Conservation (phyloP, 2,113 vertebrate genomes). For the Numenius arquata region DNA sequence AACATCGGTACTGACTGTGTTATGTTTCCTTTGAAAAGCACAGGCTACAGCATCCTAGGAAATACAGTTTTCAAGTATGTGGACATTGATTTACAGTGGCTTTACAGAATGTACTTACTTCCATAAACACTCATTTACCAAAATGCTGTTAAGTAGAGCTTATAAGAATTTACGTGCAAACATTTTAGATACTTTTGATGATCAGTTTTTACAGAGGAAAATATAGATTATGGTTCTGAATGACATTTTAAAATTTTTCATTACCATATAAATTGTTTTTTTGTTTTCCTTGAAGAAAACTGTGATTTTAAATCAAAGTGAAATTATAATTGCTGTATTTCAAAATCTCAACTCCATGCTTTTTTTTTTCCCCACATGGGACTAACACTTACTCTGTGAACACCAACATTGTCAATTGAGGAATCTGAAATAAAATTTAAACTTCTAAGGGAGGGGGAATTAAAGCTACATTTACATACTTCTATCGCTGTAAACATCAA, state of each 20-base stretch:
- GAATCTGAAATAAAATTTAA: background rate
- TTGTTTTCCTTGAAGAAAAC: background rate
- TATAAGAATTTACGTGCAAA: conserved; percentile 21
- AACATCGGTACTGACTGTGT: background rate
- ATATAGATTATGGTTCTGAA: background rate
- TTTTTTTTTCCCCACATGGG: background rate
- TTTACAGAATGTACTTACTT: background rate
- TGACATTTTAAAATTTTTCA: background rate
- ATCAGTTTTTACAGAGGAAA: background rate
- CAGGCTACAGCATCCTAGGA: background rate
- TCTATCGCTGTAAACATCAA: background rate
- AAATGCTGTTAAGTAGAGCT: background rate
- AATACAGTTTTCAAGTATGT: background rate
- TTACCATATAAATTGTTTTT: background rate
- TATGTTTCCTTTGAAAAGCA: background rate
- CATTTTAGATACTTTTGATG: background rate
- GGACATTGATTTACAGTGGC: background rate
- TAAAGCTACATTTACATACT: background rate
- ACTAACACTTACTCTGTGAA: background rate
- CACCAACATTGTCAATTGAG: background rate
- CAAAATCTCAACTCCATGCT: background rate
- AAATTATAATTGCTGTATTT: conserved; percentile 1
- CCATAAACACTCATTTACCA: background rate
- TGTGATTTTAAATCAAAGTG: background rate
- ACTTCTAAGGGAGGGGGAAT: background rate